Evolutionary conservation across 2,113 vertebrate species (phyloP).

Genomic region (Atractosteus spatula): DNA sequence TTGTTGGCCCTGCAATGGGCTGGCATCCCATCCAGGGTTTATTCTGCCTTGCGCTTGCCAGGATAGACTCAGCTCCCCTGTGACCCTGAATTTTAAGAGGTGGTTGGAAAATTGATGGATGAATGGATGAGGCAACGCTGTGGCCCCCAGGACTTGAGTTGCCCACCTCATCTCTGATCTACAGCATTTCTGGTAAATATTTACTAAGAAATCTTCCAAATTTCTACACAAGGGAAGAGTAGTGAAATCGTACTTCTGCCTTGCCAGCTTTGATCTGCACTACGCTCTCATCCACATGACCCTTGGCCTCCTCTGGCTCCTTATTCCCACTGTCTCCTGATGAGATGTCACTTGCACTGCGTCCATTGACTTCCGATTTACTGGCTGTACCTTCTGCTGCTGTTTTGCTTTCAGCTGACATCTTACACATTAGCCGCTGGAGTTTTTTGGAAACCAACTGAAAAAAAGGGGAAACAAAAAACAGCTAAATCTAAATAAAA

Average conservation of each 20-base stretch:
- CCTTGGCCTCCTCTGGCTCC: conserved; percentile 55
- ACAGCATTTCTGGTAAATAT: not conserved
- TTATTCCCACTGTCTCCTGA: conserved; percentile 38
- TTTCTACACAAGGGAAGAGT: not conserved
- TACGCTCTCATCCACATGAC: conserved; percentile 75
- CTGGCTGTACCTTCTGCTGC: conserved; percentile 14
- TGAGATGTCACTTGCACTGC: conserved; percentile 12
- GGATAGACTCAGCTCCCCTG: too few relatives aligned
- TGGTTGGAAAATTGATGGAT: too few relatives aligned
- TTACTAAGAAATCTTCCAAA: not conserved
- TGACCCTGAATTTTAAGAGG: too few relatives aligned
- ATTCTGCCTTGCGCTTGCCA: too few relatives aligned
- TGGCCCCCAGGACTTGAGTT: too few relatives aligned
- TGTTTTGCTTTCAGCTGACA: conserved; percentile 23
- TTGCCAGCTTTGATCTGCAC: conserved; percentile 95
- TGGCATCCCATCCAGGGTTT: too few relatives aligned
- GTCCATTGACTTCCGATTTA: conserved; percentile 18
- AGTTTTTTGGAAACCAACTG: conserved; percentile 83
- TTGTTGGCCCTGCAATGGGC: too few relatives aligned
- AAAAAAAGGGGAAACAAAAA: conserved; percentile 24
- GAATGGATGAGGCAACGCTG: too few relatives aligned
- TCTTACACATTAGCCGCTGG: conserved; percentile 62
- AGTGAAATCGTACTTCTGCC: conserved; percentile 79
- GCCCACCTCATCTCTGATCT: too few relatives aligned
- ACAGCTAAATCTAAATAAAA: not conserved